A percentile compares a stretch with the other conserved stretches of the same genome.
Evolutionary conservation across 2,113 vertebrate species (phyloP).

Genomic region (Tympanuchus pallidicinctus): DNA sequence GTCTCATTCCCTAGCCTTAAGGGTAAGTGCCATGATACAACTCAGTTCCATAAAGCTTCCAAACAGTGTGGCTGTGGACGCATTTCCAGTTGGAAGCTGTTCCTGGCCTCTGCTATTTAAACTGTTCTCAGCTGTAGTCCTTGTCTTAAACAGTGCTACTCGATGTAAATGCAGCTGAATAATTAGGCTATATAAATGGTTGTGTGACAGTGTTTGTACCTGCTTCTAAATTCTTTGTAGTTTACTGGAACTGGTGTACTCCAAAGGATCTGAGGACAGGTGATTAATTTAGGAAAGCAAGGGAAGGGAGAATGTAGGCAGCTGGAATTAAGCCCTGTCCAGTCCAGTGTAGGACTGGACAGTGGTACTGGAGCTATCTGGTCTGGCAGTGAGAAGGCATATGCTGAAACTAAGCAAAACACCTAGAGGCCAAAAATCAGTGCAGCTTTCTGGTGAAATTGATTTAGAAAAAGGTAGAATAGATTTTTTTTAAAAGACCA

Average conservation of each 20-base stretch:
- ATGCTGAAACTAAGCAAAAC: not conserved
- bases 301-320: not conserved
- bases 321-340: not conserved
- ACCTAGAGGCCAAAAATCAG: not conserved
- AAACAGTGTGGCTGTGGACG: rapidly evolving
- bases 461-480: not conserved
- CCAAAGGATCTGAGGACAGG: not conserved
- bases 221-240: not conserved
- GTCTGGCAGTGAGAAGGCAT: not conserved
- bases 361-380: not conserved
- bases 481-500: not conserved
- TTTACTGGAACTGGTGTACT: rapidly evolving
- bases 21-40: not conserved
- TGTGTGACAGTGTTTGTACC: not conserved
- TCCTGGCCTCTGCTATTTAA: not conserved
- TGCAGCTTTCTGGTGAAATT: not conserved
- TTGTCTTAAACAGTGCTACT: not conserved
- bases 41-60: no score
- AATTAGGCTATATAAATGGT: not conserved
- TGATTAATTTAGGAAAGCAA: not conserved
- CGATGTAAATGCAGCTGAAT: not conserved
- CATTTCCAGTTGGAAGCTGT: rapidly evolving
- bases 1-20: not conserved
- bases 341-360: not conserved
- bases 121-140: not conserved